Evolutionary conservation across 2,113 vertebrate genomes (phyloP).

Genomic region (Alaudala cheleensis): DNA sequence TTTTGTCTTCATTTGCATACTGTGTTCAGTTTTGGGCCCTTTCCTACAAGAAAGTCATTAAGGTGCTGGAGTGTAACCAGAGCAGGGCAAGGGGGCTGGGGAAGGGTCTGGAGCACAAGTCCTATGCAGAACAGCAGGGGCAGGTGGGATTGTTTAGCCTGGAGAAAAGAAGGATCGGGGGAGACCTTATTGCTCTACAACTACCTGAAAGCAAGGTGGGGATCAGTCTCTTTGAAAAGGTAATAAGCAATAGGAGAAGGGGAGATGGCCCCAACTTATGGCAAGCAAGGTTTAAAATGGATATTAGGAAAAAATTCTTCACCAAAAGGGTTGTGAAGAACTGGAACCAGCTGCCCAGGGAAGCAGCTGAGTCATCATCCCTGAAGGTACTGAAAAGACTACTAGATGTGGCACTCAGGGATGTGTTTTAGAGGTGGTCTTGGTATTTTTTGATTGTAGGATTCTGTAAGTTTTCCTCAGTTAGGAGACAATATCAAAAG

Average conservation of each 20-base stretch:
- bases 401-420: background rate
- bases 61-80: background rate
- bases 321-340: background rate
- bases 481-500: background rate
- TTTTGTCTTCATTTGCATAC: background rate
- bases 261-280: too few species aligned
- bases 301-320: background rate
- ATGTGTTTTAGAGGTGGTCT: background rate
- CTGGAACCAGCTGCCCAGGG: background rate
- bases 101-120: background rate
- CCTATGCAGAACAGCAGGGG: background rate
- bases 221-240: background rate
- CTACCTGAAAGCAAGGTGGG: background rate
- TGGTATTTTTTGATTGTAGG: background rate
- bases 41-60: background rate
- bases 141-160: background rate
- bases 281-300: background rate
- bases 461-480: background rate
- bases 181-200: fast-evolving
- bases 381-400: background rate
- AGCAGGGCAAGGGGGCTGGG: background rate
- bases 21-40: background rate
- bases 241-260: background rate
- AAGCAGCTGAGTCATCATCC: background rate
- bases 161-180: background rate